A percentile compares a stretch with the other conserved stretches of the same genome.
Conservation (phyloP, 2,888 invertebrate genomes). For the Sminthurides aquaticus region DNA sequence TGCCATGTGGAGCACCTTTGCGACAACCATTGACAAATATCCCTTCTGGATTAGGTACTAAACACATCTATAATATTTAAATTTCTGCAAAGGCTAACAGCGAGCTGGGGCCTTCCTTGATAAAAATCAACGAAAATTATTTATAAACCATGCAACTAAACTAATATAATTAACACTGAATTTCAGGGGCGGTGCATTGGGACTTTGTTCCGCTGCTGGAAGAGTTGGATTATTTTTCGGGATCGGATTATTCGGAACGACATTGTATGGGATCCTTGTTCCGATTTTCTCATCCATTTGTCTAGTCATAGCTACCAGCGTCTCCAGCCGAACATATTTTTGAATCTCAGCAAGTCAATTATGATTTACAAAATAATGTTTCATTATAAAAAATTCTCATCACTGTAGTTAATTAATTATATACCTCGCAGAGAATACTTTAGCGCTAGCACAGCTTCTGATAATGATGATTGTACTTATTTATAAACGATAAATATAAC, state of each 20-base stretch:
- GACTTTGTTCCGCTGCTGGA: conserved; percentile 35
- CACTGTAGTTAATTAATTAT: too few relatives aligned
- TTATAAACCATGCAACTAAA: too few relatives aligned
- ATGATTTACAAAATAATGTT: too few relatives aligned
- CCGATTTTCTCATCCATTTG: conserved; percentile 40
- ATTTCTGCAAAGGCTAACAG: not conserved
- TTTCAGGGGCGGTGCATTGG: conserved; percentile 39
- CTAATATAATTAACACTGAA: too few relatives aligned
- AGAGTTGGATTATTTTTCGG: conserved; percentile 41
- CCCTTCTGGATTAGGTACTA: conserved; percentile 37
- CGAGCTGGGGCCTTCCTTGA: too few relatives aligned
- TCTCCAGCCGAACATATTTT: conserved; percentile 35
- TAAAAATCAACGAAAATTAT: too few relatives aligned
- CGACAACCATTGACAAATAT: conserved; percentile 40
- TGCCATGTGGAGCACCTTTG: conserved; percentile 35
- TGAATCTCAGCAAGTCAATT: conserved; percentile 28
- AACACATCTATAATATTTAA: conserved; percentile 1
- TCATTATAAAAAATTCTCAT: too few relatives aligned
- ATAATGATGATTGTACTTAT: too few relatives aligned
- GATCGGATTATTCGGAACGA: conserved; percentile 41
- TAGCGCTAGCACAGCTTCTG: too few relatives aligned
- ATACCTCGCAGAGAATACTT: too few relatives aligned
- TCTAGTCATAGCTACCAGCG: conserved; percentile 35
- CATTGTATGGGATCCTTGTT: conserved; percentile 34
- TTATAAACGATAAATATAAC: too few relatives aligned